Base-by-base conservation (phyloP, 2,113 vertebrate genomes). In the Eira barbara region DNA sequence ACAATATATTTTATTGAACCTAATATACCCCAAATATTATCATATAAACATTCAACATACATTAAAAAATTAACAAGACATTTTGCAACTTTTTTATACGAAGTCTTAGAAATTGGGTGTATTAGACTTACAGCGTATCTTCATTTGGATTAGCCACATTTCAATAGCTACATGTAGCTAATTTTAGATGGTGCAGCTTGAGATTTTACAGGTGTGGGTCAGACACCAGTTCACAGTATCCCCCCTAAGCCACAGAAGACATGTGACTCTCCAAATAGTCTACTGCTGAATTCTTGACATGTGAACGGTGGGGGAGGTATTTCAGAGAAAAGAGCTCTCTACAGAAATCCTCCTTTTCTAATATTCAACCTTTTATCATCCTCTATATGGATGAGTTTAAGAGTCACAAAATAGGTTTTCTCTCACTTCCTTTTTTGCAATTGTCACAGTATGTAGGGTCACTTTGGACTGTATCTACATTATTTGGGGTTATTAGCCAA, bases 361-460 rank as follows among this genome's bases (percentile, higher is more conserved):
- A 49, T 25, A 76, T 4, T 80, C 4, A 47, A 74, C 17, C 65
- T 61, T 71, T 47, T 39, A 39, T 57, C 42, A 81, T 39, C 20
- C 71, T 74, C 67, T 71, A 86, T 12, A 45, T 65, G 29, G 31
- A 3, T 92, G 25, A 65, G 23, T 39, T 63, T 90, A 82, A 92
- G 36, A 96, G 39, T 67, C 31, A 91, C 55, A 80, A 63, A 89
- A 76, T 11, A 78, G 8, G 31, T 91, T 59, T 95, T 86, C 63
- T 97, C 47, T 90, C 61, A 80, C 45, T 95, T 95, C 36, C 65
- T 93, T 91, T 93, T 78, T 18, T 34, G n/a, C 23, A 59, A 80
- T 59, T 49, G 18, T n/a, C n/a, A 55, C 14, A 8, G 29, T 8
- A 78, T 17, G 7, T 5, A 78, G 17, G 6, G 36, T 93, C 63